Conservation (phyloP, 2,888 invertebrate genomes). For the Drosophila greeni region DNA sequence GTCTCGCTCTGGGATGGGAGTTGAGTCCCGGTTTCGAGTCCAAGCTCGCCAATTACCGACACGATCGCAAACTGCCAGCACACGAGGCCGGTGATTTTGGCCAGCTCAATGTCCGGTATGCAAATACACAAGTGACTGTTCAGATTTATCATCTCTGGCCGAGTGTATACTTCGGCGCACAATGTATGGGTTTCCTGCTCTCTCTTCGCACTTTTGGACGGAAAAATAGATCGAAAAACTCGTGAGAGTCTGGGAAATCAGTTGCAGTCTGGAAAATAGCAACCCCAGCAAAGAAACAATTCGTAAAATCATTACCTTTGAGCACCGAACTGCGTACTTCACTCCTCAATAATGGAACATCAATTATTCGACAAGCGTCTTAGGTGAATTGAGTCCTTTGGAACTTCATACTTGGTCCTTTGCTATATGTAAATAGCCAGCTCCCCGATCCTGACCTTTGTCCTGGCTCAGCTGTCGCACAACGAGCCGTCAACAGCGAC, state of each 20-base stretch:
- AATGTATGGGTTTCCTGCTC: slow-evolving; percentile 22
- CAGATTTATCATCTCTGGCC: slow-evolving; percentile 23
- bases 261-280: background rate
- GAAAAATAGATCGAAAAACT: background rate
- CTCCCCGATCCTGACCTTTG: slow-evolving; percentile 24
- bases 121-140: slow-evolving; percentile 43
- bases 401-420: slow-evolving; percentile 54
- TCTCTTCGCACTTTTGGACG: background rate
- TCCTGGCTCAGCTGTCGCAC: slow-evolving; percentile 58
- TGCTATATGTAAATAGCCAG: slow-evolving; percentile 52
- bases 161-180: slow-evolving; percentile 15
- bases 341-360: slow-evolving; percentile 1
- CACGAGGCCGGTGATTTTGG: slow-evolving; percentile 48
- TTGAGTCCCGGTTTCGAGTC: slow-evolving; percentile 21
- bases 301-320: background rate
- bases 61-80: slow-evolving; percentile 56
- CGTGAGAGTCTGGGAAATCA: slow-evolving; percentile 3
- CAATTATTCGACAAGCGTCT: slow-evolving; percentile 33
- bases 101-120: slow-evolving; percentile 51
- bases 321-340: slow-evolving; percentile 8
- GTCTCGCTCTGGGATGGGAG: slow-evolving; percentile 1
- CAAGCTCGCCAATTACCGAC: slow-evolving; percentile 58
- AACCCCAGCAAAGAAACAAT: background rate
- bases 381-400: slow-evolving; percentile 12
- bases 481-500: slow-evolving; percentile 45